Percentiles rank a stretch among this genome's conserved stretches.
Evolutionary conservation across 2,113 vertebrate species (phyloP).

Genomic region (Rhadina sibilatrix): DNA sequence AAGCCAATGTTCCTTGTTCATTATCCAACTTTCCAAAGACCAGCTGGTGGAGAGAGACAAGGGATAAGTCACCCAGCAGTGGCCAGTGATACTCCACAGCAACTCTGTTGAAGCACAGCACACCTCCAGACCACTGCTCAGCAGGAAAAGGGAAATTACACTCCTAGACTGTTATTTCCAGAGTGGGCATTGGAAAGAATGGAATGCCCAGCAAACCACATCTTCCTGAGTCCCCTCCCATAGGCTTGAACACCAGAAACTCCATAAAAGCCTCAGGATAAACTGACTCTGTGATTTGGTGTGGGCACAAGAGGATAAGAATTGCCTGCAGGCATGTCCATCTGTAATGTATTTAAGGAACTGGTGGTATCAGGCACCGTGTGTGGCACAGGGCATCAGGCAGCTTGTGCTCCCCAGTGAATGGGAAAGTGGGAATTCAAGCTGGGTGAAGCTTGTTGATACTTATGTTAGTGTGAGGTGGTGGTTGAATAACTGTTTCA

Average conservation of each 20-base stretch:
- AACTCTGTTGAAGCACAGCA: neutral
- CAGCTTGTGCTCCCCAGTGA: rapidly evolving
- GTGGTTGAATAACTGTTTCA: neutral
- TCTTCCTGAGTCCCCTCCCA: neutral
- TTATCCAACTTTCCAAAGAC: neutral
- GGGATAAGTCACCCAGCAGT: neutral
- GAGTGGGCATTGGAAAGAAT: neutral
- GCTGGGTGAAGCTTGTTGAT: neutral
- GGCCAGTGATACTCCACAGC: neutral
- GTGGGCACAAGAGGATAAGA: neutral
- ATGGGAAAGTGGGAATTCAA: neutral
- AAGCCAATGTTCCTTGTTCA: neutral
- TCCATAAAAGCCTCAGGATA: neutral
- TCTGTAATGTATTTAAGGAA: neutral
- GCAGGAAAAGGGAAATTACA: neutral
- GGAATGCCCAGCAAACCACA: neutral
- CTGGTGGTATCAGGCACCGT: neutral
- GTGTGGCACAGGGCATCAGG: neutral
- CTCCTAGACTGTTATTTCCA: neutral
- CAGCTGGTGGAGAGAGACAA: neutral
- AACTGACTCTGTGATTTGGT: neutral
- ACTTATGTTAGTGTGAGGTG: neutral
- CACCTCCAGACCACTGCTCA: neutral
- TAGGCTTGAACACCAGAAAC: neutral
- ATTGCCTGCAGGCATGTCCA: neutral